A percentile compares a stretch with the other conserved stretches of the same genome.
These are phyloP conservation scores for Falco columbarius DNA, from an alignment of 2,797 vertebrate genomes.

Conservation along the genomic window DNA sequence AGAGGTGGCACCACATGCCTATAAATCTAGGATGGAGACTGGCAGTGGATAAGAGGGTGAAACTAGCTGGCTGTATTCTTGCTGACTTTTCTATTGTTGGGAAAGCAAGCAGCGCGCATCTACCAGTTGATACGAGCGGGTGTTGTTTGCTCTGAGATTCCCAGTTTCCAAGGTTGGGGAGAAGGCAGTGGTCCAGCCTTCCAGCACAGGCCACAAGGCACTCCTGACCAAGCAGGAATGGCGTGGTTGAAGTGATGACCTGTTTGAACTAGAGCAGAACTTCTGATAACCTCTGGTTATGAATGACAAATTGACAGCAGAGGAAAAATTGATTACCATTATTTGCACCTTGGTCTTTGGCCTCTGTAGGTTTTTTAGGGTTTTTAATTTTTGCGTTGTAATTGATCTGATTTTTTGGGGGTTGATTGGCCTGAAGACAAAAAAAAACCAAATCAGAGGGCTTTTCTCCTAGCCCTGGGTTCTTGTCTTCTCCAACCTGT, in stretches of 20 bases:
- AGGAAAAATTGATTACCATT: neutral
- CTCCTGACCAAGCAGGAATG: neutral
- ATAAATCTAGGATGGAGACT: constrained; percentile 20
- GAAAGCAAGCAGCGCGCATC: neutral
- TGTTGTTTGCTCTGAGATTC: neutral
- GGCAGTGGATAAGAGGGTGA: neutral
- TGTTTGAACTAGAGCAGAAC: neutral
- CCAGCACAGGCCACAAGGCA: neutral
- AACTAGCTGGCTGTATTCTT: neutral
- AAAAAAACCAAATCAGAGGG: neutral
- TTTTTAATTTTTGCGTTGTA: neutral
- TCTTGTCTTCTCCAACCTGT: neutral
- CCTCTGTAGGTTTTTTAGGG: neutral
- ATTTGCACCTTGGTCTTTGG: neutral
- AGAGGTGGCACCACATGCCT: constrained; percentile 4
- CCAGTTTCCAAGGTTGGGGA: neutral
- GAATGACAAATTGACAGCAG: neutral
- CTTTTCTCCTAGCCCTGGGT: neutral
- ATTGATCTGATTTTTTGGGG: neutral
- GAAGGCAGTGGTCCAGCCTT: neutral
- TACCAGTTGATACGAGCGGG: neutral
- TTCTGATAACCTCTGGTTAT: neutral
- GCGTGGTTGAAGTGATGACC: neutral
- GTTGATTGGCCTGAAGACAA: neutral
- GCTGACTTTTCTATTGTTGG: neutral